Percentiles rank a stretch among this genome's conserved stretches.
phyloP scores from a whole-genome alignment of 2,888 invertebrate genomes.

The Drosophila cognata region DNA sequence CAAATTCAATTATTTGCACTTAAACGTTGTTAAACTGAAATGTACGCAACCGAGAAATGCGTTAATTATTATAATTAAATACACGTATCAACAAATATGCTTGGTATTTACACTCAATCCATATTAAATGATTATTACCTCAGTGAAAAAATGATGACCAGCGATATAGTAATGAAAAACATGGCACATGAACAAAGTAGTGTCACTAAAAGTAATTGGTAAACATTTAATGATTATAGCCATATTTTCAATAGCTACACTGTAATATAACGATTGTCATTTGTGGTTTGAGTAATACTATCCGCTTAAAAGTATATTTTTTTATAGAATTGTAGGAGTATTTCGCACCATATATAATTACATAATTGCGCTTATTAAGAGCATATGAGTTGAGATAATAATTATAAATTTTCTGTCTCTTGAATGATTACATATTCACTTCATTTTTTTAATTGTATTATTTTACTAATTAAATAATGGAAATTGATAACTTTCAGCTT shows the following conservation, averaged over 20 bases:
- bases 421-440: slow-evolving; percentile 2
- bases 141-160: neutral
- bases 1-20: neutral
- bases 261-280: neutral
- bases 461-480: slow-evolving; percentile 20
- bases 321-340: slow-evolving; percentile 11
- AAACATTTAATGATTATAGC: neutral
- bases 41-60: neutral
- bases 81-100: neutral
- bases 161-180: neutral
- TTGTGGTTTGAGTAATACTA: slow-evolving; percentile 1
- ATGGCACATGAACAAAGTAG: neutral
- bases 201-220: neutral
- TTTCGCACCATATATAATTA: neutral
- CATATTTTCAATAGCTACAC: neutral
- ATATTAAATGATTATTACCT: neutral
- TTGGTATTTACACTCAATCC: neutral
- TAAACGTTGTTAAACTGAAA: neutral
- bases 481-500: slow-evolving; percentile 22
- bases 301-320: slow-evolving; percentile 16
- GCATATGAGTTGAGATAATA: slow-evolving; percentile 3
- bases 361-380: neutral
- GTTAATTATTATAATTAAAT: slow-evolving; percentile 5
- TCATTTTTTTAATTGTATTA: slow-evolving; percentile 8
- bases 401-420: slow-evolving; percentile 2